Conservation (phyloP, 2,113 vertebrate genomes). For the Thinocorus orbignyianus region DNA sequence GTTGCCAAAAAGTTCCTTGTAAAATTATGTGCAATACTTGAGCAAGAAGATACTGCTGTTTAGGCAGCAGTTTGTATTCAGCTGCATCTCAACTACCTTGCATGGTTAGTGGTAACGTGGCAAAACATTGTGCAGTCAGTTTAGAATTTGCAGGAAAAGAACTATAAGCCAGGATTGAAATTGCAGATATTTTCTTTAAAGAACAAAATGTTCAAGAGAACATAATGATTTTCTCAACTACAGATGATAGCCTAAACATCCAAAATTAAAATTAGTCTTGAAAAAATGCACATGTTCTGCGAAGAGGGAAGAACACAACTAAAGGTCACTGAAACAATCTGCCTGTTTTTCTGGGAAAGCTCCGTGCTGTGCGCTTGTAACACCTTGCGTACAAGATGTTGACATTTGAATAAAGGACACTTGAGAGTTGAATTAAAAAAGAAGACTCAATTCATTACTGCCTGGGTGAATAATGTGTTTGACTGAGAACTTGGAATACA, state of each 20-base stretch:
- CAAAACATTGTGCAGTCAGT: not conserved
- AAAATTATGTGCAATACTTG: not conserved
- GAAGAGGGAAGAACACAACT: slow-evolving; percentile 7
- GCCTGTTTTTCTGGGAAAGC: slow-evolving; percentile 45
- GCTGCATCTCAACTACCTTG: not conserved
- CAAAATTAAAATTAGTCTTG: slow-evolving; percentile 37
- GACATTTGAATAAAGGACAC: slow-evolving; percentile 64
- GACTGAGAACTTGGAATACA: not conserved
- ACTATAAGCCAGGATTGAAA: not conserved
- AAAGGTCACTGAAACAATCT: slow-evolving; percentile 62
- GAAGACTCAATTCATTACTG: not conserved
- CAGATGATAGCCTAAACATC: slow-evolving; percentile 47
- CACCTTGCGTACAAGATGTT: slow-evolving; percentile 67
- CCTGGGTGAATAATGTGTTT: not conserved
- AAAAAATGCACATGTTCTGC: not conserved
- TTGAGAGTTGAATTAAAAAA: slow-evolving; percentile 30
- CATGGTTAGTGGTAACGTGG: not conserved
- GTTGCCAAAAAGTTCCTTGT: not conserved
- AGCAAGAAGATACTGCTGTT: not conserved
- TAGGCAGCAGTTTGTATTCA: not conserved
- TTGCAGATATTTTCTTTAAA: not conserved
- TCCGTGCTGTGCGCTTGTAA: not conserved
- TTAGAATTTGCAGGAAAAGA: not conserved
- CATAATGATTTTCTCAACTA: slow-evolving; percentile 10
- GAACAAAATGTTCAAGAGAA: slow-evolving; percentile 13